These are phyloP conservation scores for Agelaius tricolor DNA, from an alignment of 2,113 vertebrate genomes.

Conservation along the genomic window DNA sequence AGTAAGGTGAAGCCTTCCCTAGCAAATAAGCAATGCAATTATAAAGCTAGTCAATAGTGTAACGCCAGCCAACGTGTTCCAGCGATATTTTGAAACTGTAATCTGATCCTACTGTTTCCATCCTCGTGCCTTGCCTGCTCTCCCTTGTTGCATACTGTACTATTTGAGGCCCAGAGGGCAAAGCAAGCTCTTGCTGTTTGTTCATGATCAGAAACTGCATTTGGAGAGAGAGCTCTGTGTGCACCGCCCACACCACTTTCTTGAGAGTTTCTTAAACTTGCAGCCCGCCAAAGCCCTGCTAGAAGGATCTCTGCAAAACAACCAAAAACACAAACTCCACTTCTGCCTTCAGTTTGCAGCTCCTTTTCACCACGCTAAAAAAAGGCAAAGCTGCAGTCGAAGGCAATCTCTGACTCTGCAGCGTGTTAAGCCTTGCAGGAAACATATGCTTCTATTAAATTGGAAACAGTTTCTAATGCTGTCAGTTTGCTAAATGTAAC, in stretches of 20 bases:
- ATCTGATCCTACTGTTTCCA: constrained; percentile 78
- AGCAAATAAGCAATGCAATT: constrained; percentile 79
- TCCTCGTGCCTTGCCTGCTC: constrained; percentile 64
- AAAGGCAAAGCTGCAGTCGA: neutral
- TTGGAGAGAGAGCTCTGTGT: neutral
- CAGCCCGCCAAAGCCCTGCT: neutral
- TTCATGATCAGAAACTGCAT: constrained; percentile 59
- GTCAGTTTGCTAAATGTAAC: constrained; percentile 40
- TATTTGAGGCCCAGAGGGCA: constrained; percentile 72
- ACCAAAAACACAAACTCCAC: neutral
- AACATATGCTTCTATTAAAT: constrained; percentile 50
- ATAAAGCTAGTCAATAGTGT: constrained; percentile 72
- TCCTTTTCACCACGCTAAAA: neutral
- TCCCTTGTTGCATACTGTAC: constrained; percentile 72
- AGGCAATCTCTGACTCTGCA: constrained; percentile 10
- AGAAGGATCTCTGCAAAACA: neutral
- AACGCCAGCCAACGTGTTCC: constrained; percentile 68
- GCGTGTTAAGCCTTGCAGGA: constrained; percentile 44
- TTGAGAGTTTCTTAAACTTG: constrained; percentile 7
- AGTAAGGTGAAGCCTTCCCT: constrained; percentile 75
- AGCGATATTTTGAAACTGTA: constrained; percentile 77
- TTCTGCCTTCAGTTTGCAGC: neutral
- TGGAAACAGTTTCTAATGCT: constrained; percentile 53
- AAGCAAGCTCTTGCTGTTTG: constrained; percentile 64
- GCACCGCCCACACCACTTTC: constrained; percentile 34